Percentiles rank a stretch among this genome's conserved stretches.
These are phyloP conservation scores for Conomelus anceps DNA, from an alignment of 2,888 invertebrate species.

Conservation along the genomic window DNA sequence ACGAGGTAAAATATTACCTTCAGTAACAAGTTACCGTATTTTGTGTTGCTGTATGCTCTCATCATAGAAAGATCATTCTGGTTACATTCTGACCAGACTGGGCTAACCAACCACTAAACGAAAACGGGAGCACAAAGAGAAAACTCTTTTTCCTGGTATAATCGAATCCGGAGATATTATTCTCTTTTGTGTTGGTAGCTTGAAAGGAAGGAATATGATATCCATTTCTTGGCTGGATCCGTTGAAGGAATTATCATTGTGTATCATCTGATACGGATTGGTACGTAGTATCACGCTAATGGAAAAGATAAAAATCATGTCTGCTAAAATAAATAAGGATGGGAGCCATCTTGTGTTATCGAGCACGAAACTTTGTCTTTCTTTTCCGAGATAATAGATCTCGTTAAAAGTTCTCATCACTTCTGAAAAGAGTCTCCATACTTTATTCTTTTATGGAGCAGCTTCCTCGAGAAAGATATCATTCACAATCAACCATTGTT, in stretches of 20 bases:
- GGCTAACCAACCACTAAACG: neutral
- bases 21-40: neutral
- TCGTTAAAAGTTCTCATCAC: neutral
- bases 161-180: neutral
- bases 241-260: neutral
- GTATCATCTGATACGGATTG: neutral
- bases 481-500: neutral
- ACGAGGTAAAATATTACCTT: neutral
- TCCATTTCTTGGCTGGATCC: neutral
- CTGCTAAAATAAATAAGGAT: neutral
- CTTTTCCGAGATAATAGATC: neutral
- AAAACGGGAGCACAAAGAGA: neutral
- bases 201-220: neutral
- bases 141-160: neutral
- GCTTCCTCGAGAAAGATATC: neutral
- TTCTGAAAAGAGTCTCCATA: neutral
- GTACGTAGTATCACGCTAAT: neutral
- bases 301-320: neutral
- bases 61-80: neutral
- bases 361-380: neutral
- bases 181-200: neutral
- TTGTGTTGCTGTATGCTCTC: neutral
- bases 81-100: neutral
- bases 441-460: neutral
- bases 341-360: neutral